Evolutionary conservation across 2,888 invertebrate species (phyloP).

Genomic region (Rutpela maculata): DNA sequence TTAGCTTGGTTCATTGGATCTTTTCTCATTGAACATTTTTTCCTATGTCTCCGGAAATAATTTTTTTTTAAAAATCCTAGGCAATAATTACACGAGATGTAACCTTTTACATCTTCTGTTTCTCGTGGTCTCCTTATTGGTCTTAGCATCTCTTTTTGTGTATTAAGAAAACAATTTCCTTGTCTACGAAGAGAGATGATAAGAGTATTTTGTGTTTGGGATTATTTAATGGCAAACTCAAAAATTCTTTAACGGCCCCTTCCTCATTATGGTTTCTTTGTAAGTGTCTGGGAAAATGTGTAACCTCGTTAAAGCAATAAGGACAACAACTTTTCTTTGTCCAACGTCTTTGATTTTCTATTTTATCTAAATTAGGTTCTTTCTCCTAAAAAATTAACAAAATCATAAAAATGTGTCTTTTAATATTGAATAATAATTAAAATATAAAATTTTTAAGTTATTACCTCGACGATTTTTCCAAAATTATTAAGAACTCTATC

Average conservation of each 20-base stretch:
- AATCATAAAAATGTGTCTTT: too few relatives aligned
- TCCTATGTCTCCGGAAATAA: conserved; percentile 11
- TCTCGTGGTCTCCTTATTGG: conserved; percentile 19
- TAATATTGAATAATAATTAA: background rate
- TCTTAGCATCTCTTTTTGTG: background rate
- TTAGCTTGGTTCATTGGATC: background rate
- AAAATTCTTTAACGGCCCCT: conserved; percentile 22
- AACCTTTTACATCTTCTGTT: background rate
- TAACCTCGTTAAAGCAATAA: conserved; percentile 27
- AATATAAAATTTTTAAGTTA: background rate
- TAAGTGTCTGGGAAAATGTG: conserved; percentile 29
- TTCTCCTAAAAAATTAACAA: conserved; percentile 4
- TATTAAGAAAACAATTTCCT: conserved; percentile 25
- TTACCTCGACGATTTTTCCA: background rate
- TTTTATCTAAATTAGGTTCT: background rate
- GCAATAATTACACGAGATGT: conserved; percentile 6
- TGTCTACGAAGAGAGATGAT: conserved; percentile 25
- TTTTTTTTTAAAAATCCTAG: conserved; percentile 11
- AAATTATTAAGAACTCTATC: conserved; percentile 2
- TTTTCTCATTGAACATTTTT: conserved; percentile 10
- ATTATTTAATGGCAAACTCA: background rate
- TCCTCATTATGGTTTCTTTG: conserved; percentile 28
- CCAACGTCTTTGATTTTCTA: conserved; percentile 6
- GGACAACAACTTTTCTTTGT: conserved; percentile 35
- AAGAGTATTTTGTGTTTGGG: conserved; percentile 30